Percentiles rank a stretch among this genome's conserved stretches.
Conservation (phyloP, 2,888 invertebrate genomes). For the Scrobipalpa atriplicella region DNA sequence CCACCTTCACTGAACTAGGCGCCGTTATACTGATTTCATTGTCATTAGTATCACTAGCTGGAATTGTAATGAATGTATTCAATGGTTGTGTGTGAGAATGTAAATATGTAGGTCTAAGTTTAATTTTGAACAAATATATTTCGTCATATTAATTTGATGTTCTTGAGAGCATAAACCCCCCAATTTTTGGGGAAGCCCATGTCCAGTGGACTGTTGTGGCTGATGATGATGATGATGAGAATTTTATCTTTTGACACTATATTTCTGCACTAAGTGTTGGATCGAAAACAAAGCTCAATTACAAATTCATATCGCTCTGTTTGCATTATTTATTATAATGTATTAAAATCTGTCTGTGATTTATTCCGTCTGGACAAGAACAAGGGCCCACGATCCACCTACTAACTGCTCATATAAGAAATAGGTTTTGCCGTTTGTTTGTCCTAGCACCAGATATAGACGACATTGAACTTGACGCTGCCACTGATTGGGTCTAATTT, state of each 20-base stretch:
- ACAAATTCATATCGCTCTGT: neutral
- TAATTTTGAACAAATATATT: no score
- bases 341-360: neutral
- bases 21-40: conserved; percentile 62
- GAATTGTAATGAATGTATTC: conserved; percentile 35
- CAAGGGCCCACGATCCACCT: neutral
- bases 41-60: conserved; percentile 60
- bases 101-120: no score
- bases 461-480: conserved; percentile 42
- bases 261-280: no score
- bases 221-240: no score
- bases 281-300: neutral
- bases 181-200: no score
- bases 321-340: neutral
- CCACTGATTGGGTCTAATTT: conserved; percentile 30
- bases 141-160: no score
- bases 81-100: no score
- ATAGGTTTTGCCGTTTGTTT: neutral
- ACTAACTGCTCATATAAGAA: neutral
- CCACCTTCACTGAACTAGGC: conserved; percentile 53
- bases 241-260: no score
- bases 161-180: no score
- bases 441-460: conserved; percentile 17
- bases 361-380: neutral
- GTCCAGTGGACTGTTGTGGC: no score